These are phyloP conservation scores for Drosophila meridionalis DNA, from an alignment of 2,888 invertebrate species.

Conservation along the genomic window DNA sequence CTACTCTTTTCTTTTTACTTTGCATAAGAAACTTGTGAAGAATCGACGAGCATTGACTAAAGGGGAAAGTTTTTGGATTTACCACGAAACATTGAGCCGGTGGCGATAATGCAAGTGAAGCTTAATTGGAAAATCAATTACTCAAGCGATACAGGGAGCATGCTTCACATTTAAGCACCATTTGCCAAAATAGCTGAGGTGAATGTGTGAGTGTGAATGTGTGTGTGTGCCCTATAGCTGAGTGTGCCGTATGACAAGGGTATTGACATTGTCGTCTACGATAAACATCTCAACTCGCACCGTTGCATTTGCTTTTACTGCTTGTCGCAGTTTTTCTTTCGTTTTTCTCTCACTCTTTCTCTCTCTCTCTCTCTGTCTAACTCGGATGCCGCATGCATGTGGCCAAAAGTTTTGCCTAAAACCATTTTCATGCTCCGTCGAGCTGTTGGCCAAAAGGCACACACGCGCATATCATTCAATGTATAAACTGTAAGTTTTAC, in stretches of 20 bases:
- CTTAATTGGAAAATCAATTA: slow-evolving; percentile 76
- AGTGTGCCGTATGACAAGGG: slow-evolving; percentile 66
- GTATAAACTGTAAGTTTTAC: slow-evolving; percentile 51
- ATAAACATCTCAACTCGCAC: slow-evolving; percentile 55
- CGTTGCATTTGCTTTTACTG: slow-evolving; percentile 50
- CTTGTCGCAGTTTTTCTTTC: slow-evolving; percentile 7
- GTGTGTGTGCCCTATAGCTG: slow-evolving; percentile 23
- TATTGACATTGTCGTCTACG: slow-evolving; percentile 71
- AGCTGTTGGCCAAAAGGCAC: slow-evolving; percentile 40
- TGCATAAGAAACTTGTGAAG: slow-evolving; percentile 13
- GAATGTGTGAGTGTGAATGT: background rate
- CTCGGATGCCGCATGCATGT: slow-evolving; percentile 2
- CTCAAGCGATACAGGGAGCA: slow-evolving; percentile 29
- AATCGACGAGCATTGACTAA: slow-evolving; percentile 2
- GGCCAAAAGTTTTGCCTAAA: slow-evolving; percentile 62
- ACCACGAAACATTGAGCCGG: slow-evolving; percentile 28
- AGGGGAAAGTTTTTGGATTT: slow-evolving; percentile 42
- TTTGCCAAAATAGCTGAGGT: slow-evolving; percentile 35
- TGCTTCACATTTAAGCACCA: slow-evolving; percentile 51
- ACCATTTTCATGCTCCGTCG: slow-evolving; percentile 74
- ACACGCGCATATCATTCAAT: slow-evolving; percentile 55
- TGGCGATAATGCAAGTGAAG: slow-evolving; percentile 48
- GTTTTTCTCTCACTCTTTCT: background rate
- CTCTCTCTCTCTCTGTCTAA: background rate
- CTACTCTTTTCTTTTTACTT: background rate